Evolutionary conservation across 1,140 invertebrate genomes (phyloP).

Genomic region (Drosophila melanogaster): DNA sequence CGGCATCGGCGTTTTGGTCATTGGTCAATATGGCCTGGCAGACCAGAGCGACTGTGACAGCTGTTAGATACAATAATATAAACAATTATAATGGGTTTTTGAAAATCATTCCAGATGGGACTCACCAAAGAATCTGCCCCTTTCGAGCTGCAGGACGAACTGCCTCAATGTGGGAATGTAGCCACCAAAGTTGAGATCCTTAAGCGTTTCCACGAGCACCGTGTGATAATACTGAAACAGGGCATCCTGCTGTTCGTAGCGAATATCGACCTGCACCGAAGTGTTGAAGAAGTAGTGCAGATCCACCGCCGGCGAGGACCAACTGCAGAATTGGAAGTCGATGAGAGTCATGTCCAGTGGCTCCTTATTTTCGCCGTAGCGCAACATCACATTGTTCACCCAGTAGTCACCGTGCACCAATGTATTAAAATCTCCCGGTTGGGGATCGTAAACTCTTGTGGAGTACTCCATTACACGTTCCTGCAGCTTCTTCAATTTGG

Average conservation of each 20-base stretch:
- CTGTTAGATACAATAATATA: slow-evolving; percentile 28
- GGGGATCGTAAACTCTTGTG: slow-evolving; percentile 53
- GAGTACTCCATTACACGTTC: slow-evolving; percentile 67
- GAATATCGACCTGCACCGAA: slow-evolving; percentile 49
- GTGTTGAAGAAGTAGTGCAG: slow-evolving; percentile 76
- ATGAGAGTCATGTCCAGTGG: slow-evolving; percentile 85
- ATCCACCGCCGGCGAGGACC: slow-evolving; percentile 75
- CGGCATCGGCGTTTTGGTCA: slow-evolving; percentile 70
- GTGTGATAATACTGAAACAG: slow-evolving; percentile 74
- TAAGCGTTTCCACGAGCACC: slow-evolving; percentile 59
- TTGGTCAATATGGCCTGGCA: slow-evolving; percentile 66
- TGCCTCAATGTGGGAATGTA: slow-evolving; percentile 69
- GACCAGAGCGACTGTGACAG: slow-evolving; percentile 45
- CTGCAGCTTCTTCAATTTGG: slow-evolving; percentile 54
- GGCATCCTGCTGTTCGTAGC: slow-evolving; percentile 44
- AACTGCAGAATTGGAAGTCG: slow-evolving; percentile 79
- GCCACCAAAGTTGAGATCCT: slow-evolving; percentile 57
- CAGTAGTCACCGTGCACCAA: slow-evolving; percentile 88
- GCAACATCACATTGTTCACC: slow-evolving; percentile 88
- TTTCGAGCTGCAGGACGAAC: slow-evolving; percentile 65
- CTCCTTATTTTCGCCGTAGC: slow-evolving; percentile 84
- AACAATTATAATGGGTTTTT: not conserved
- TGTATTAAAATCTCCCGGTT: slow-evolving; percentile 86
- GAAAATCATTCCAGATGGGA: too few species aligned
- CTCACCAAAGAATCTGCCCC: slow-evolving; percentile 71